phyloP scores from a whole-genome alignment of 2,113 vertebrate genomes.

The Cygnus buccinator region DNA sequence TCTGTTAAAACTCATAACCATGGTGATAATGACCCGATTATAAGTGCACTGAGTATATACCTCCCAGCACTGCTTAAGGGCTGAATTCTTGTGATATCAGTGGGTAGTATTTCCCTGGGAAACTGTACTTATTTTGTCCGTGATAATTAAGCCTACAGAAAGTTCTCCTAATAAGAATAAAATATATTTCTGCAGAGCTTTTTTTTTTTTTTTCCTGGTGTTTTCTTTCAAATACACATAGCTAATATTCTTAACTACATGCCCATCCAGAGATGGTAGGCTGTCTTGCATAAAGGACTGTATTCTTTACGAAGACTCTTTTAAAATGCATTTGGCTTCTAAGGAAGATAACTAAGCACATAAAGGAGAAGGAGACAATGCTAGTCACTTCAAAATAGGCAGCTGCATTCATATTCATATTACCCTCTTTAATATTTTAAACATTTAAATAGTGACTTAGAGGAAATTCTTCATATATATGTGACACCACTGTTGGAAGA shows the following conservation, averaged over 20 bases:
- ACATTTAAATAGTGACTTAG: background rate
- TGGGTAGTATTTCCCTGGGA: constrained; percentile 48
- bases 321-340: constrained; percentile 17
- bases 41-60: constrained; percentile 10
- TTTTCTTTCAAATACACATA: background rate
- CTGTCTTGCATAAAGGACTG: background rate
- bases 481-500: background rate
- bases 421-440: background rate
- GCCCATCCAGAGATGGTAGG: background rate
- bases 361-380: background rate
- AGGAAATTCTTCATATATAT: background rate
- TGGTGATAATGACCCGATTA: constrained; percentile 53
- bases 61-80: constrained; percentile 30
- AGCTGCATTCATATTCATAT: background rate
- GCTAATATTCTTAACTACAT: background rate
- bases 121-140: background rate
- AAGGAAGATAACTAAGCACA: background rate
- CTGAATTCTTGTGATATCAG: constrained; percentile 48
- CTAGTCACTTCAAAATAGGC: background rate
- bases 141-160: constrained; percentile 41
- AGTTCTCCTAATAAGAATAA: background rate
- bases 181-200: background rate
- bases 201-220: background rate
- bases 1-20: constrained; percentile 61
- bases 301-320: background rate